Evolutionary conservation across 2,888 invertebrate species (phyloP).

Genomic region (Yponomeuta evonymella): DNA sequence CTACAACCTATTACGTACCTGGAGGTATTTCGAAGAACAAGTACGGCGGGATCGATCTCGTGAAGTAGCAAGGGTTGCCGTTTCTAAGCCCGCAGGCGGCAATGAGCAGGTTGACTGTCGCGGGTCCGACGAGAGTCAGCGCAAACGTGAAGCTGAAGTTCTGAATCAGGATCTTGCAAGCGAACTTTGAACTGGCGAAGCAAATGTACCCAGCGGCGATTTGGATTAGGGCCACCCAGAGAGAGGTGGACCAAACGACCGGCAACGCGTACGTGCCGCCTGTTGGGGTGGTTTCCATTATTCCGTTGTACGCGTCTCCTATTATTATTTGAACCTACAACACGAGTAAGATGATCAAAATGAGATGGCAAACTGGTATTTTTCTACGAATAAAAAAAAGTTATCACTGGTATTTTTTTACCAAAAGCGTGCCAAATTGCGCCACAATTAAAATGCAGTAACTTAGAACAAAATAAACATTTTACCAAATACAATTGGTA

Average conservation of each 20-base stretch:
- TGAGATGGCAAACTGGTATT: too few species aligned
- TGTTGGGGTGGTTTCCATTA: conserved; percentile 49
- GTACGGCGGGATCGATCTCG: conserved; percentile 83
- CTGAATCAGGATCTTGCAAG: conserved; percentile 93
- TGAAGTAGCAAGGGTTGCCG: conserved; percentile 80
- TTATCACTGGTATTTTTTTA: too few species aligned
- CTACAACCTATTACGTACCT: conserved; percentile 35
- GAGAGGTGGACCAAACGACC: conserved; percentile 52
- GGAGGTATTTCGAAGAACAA: conserved; percentile 90
- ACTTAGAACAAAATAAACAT: too few species aligned
- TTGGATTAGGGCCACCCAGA: conserved; percentile 81
- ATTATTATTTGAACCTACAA: conserved; percentile 67
- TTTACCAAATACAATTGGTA: too few species aligned
- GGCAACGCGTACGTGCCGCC: conserved; percentile 45
- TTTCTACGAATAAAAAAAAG: too few species aligned
- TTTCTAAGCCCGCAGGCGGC: conserved; percentile 80
- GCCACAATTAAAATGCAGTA: too few species aligned
- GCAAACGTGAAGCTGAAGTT: conserved; percentile 91
- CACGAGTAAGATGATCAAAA: background rate
- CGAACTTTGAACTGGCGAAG: conserved; percentile 84
- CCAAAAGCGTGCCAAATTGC: too few species aligned
- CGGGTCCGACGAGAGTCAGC: conserved; percentile 84
- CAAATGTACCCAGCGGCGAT: conserved; percentile 79
- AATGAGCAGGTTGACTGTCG: conserved; percentile 81
- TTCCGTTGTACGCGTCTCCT: conserved; percentile 46